Percentiles rank a stretch among this genome's conserved stretches.
Evolutionary conservation across 2,797 vertebrate genomes (phyloP).

Genomic region (Myripristis murdjan): DNA sequence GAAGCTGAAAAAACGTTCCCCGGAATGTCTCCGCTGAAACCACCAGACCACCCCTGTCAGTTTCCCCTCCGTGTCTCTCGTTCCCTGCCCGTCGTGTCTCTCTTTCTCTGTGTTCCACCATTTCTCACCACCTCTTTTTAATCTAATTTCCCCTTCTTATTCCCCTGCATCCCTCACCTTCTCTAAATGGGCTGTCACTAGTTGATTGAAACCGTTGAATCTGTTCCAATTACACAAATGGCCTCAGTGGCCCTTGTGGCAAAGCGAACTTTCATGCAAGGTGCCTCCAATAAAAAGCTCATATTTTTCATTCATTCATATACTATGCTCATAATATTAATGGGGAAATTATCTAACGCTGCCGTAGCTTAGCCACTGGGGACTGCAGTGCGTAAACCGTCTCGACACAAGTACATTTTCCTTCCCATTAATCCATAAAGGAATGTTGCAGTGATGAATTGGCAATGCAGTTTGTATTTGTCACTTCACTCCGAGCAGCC

Average conservation of each 20-base stretch:
- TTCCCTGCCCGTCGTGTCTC: conserved; percentile 29
- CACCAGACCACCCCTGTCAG: conserved; percentile 74
- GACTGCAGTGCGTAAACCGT: neutral
- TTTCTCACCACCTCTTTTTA: conserved; percentile 41
- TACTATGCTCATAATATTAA: conserved; percentile 40
- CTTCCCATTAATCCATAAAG: conserved; percentile 52
- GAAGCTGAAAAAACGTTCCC: conserved; percentile 84
- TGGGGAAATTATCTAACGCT: conserved; percentile 42
- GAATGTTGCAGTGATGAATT: conserved; percentile 48
- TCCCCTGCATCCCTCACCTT: conserved; percentile 45
- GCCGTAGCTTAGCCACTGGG: conserved; percentile 19
- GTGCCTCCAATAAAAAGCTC: conserved; percentile 29
- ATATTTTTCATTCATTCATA: conserved; percentile 35
- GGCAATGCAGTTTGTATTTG: conserved; percentile 43
- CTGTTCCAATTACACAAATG: conserved; percentile 48
- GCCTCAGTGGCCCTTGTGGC: conserved; percentile 30
- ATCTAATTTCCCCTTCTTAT: conserved; percentile 45
- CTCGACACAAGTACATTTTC: conserved; percentile 34
- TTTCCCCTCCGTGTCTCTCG: conserved; percentile 47
- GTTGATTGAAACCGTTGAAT: conserved; percentile 56
- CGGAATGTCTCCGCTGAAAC: conserved; percentile 73
- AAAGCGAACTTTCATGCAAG: conserved; percentile 30
- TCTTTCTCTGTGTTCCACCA: conserved; percentile 1
- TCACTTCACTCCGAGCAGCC: conserved; percentile 30
- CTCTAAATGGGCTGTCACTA: conserved; percentile 57